Base-by-base conservation (phyloP, 2,888 invertebrate species). In the Scaptomyza reducta region DNA sequence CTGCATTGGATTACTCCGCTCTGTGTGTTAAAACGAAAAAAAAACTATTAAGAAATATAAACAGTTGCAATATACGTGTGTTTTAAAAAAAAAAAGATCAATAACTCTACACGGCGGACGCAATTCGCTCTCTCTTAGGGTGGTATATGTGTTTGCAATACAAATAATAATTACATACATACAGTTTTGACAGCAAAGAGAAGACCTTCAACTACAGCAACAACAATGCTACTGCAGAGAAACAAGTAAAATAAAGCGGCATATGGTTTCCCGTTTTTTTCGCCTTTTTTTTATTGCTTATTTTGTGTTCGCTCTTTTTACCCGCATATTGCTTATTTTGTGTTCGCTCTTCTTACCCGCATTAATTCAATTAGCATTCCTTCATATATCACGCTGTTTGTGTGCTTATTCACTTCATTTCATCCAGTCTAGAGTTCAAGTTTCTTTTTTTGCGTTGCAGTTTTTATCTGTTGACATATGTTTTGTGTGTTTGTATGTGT, bases 181-280 rank as follows among this genome's bases (percentile, higher is more conserved):
- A 57, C 50, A 40, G 60, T 55, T 64, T 74, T 63, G 53, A 66
- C 62, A 67, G 67, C 71, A 56, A 57, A 60, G 75, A 50, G 67
- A 60, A 50, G 50, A 25, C 49, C 56, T 16, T 44, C 59, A 50
- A 11, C 64, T 55, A 72, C 71, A 89, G 13, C 14, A 45, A 29
- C 33, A n/a, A 49, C 49, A 50, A 49, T 89, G 89, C 77, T 89
- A 59, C 89, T 89, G 67, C 89, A 81, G 80, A 77, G 89, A 72
- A 89, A 89, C 87, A 89, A 89, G 89, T 89, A 89, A 89, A 84
- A 50, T 49, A 38, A 84, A 65, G 70, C 71, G 67, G 80, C 68
- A 70, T 74, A 68, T 76, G 64, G 79, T 74, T 79, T 64, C 54
- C 54, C 49, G n/a, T n/a, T n/a, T n/a, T n/a, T 63, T 53, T 16